These are phyloP conservation scores for Hormaphis cornu DNA, from an alignment of 1,140 invertebrate genomes.

Conservation along the genomic window DNA sequence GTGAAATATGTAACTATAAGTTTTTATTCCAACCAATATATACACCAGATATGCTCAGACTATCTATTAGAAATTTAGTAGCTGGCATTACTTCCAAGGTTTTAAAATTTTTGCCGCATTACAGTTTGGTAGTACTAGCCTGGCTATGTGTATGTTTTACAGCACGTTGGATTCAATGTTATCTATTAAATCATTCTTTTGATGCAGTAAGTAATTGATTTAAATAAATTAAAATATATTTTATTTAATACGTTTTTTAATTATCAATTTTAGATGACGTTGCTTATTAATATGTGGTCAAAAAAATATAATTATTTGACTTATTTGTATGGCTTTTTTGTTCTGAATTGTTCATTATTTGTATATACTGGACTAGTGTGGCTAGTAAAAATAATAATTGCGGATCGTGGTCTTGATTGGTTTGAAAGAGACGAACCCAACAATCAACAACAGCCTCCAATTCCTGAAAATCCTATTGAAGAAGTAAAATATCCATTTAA, in stretches of 20 bases:
- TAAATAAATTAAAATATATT: not conserved
- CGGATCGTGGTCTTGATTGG: slow-evolving; percentile 94
- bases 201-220: slow-evolving; percentile 47
- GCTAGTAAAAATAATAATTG: slow-evolving; percentile 94
- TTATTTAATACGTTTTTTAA: not conserved
- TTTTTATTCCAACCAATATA: slow-evolving; percentile 99
- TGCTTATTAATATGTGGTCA: slow-evolving; percentile 86
- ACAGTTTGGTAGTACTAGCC: slow-evolving; percentile 87
- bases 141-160: slow-evolving; percentile 95
- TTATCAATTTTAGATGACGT: slow-evolving; percentile 49
- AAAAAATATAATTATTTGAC: slow-evolving; percentile 86
- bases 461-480: not conserved
- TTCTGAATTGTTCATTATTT: slow-evolving; percentile 90
- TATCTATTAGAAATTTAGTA: slow-evolving; percentile 82
- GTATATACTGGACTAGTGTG: slow-evolving; percentile 95
- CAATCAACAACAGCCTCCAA: not conserved
- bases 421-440: slow-evolving; percentile 52
- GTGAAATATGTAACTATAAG: slow-evolving; percentile 93
- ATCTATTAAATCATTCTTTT: slow-evolving; percentile 80
- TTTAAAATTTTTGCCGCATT: slow-evolving; percentile 89
- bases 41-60: slow-evolving; percentile 95
- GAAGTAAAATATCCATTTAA: not conserved
- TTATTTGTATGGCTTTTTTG: slow-evolving; percentile 90
- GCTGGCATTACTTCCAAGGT: slow-evolving; percentile 81
- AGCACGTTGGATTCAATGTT: slow-evolving; percentile 87